Conservation (phyloP, 2,888 invertebrate species). For the Rhogogaster chlorosoma region DNA sequence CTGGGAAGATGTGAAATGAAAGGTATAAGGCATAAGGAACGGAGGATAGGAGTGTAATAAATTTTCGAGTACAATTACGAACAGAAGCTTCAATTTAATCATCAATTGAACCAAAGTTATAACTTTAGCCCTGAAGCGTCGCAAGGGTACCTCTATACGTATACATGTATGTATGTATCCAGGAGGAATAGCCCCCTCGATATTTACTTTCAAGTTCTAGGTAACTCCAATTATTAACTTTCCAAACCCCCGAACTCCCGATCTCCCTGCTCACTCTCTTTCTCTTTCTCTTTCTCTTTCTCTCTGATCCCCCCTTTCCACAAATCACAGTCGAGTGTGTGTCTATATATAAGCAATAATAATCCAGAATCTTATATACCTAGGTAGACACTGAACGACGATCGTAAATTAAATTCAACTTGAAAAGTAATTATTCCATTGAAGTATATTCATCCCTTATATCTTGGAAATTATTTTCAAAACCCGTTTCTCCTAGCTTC, state of each 20-base stretch:
- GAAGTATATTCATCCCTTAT: background rate
- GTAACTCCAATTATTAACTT: constrained; percentile 47
- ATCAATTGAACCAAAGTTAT: constrained; percentile 35
- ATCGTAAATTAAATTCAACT: too few species aligned
- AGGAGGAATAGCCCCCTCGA: background rate
- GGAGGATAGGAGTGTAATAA: background rate
- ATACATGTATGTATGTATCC: background rate
- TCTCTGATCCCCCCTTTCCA: background rate
- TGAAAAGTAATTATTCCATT: background rate
- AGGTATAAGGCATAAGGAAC: background rate
- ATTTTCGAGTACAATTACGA: background rate
- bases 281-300: background rate
- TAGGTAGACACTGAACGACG: too few species aligned
- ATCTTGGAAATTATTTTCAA: background rate
- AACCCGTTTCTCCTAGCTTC: too few species aligned
- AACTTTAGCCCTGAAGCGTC: background rate
- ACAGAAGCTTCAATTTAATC: constrained; percentile 35
- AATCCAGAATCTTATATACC: background rate
- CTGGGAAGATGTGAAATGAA: background rate
- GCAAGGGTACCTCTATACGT: background rate
- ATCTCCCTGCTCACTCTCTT: background rate
- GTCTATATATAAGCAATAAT: background rate
- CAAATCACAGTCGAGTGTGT: background rate
- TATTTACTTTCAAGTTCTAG: constrained; percentile 38
- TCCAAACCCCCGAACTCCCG: background rate